Evolutionary conservation across 1,140 invertebrate species (phyloP), one percentile per base, ranked within the genome.

Genomic region (Propsilocerus akamusi): DNA sequence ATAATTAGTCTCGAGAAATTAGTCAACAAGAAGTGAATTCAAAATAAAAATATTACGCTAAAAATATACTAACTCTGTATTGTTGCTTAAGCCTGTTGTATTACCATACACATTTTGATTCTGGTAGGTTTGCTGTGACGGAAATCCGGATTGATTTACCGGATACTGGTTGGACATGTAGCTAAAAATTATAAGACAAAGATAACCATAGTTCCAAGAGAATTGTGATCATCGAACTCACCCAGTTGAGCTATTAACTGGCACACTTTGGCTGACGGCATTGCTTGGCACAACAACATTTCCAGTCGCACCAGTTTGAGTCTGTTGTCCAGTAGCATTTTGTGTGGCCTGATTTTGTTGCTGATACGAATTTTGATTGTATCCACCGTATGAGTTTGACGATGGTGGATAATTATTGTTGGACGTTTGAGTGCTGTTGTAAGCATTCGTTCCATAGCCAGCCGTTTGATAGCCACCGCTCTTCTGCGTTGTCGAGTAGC

Each of bases 41-140:
- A 41, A 5, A 24, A 20, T n/a, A 25, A 17, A 22, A 7, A 11
- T 6, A 34, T 28, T 25, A 17, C 14, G 20, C 20, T 3, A 24
- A 5, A 37, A 6, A 26, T 11, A 11, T 57, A 63, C 63, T 52
- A 63, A 65, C 63, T 63, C 63, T 58, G 63, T 58, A 56, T 53
- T 65, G 56, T 62, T 65, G 49, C 59, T 58, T 32, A 66, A 56
- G 53, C 61, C 61, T 57, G 63, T 41, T 17, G 34, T 57, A 49
- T 53, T 63, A 54, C 65, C 64, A 60, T 67, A 67, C 46, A 67
- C 63, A 56, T 61, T 67, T 55, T 66, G 65, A 56, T 57, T 63
- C 57, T 64, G 63, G 55, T 65, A 65, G 55, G 63, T 63, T 59
- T 65, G 63, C 55, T 62, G 60, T 51, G 63, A 57, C 53, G 57